Percentiles rank a stretch among this genome's conserved stretches.
phyloP scores from a whole-genome alignment of 2,113 vertebrate species.

The Propithecus coquereli region DNA sequence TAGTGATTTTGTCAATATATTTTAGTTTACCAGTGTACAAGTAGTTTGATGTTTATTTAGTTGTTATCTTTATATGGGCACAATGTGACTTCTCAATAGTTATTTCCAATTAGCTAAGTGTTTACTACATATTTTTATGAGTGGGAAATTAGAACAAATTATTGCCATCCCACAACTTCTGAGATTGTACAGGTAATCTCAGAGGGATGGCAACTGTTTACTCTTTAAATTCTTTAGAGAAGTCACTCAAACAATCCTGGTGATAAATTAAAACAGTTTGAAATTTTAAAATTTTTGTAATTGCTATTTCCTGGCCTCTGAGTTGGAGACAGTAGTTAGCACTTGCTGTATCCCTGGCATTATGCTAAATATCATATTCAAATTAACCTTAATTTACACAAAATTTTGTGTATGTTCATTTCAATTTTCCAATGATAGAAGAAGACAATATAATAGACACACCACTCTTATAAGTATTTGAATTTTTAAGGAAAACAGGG shows the following conservation, averaged over 20 bases:
- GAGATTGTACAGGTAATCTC: neutral
- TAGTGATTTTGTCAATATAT: slow-evolving; percentile 36
- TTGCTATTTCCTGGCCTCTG: neutral
- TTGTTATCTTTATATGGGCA: neutral
- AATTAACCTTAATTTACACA: slow-evolving; percentile 22
- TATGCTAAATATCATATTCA: slow-evolving; percentile 7
- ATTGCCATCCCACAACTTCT: neutral
- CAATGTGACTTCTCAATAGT: slow-evolving; percentile 28
- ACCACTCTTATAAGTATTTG: neutral
- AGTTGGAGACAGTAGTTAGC: neutral
- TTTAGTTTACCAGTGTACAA: slow-evolving; percentile 6
- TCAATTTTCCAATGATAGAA: neutral
- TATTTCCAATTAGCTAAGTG: slow-evolving; percentile 8
- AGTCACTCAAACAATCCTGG: neutral
- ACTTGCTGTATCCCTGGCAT: neutral
- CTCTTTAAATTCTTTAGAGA: neutral
- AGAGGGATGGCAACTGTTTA: neutral
- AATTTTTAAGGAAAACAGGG: neutral
- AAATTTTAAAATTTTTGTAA: neutral
- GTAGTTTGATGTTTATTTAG: slow-evolving; percentile 20
- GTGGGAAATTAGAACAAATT: neutral
- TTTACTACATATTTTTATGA: neutral
- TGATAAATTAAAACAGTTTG: neutral
- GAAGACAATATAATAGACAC: neutral
- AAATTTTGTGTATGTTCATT: neutral